A percentile compares a stretch with the other conserved stretches of the same genome.
phyloP scores from a whole-genome alignment of 2,797 vertebrate genomes.

The Alcedo atthis region DNA sequence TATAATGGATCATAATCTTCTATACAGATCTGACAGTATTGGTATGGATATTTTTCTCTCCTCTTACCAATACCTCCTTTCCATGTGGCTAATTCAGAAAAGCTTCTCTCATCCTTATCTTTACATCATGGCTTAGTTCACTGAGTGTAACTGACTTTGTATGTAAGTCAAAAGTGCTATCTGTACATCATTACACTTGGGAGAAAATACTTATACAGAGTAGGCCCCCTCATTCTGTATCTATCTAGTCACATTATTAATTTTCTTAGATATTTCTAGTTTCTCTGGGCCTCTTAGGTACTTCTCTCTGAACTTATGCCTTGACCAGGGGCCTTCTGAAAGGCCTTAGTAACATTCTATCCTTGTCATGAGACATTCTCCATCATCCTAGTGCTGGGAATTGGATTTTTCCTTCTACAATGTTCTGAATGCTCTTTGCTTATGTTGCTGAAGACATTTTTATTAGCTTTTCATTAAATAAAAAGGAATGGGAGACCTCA shows the following conservation, averaged over 20 bases:
- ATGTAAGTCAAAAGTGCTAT: neutral
- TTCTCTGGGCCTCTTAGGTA: neutral
- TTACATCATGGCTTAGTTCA: neutral
- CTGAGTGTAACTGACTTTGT: neutral
- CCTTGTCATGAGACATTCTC: neutral
- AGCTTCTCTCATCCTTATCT: neutral
- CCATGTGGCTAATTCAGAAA: neutral
- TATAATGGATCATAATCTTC: neutral
- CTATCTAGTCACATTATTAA: neutral
- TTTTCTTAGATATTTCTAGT: neutral
- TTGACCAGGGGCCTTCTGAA: neutral
- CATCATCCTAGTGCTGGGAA: neutral
- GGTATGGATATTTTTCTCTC: neutral
- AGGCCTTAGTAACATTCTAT: neutral
- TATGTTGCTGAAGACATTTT: neutral
- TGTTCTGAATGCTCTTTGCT: neutral
- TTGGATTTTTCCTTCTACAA: neutral
- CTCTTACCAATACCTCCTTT: neutral
- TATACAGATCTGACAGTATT: neutral
- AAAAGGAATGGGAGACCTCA: neutral
- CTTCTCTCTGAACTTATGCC: neutral
- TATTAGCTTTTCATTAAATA: neutral
- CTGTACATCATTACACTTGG: neutral
- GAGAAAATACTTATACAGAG: neutral
- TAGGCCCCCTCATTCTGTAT: neutral